Evolutionary conservation across 2,113 vertebrate genomes (phyloP).

Genomic region (Heloderma charlesbogerti): DNA sequence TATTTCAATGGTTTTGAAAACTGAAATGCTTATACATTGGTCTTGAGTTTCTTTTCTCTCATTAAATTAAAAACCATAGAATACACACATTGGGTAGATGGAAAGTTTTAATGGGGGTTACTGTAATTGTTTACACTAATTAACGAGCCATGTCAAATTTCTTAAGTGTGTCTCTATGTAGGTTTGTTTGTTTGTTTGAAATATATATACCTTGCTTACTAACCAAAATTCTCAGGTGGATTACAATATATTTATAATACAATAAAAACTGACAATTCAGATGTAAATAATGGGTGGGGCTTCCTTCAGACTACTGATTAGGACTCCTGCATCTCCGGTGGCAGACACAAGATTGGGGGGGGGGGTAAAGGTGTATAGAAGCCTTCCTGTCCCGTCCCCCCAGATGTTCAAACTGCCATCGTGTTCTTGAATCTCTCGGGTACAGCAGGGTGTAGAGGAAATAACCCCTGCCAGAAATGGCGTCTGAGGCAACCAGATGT

Average conservation of each 20-base stretch:
- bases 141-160: constrained; percentile 26
- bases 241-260: no score
- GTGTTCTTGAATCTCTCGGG: background rate
- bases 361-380: background rate
- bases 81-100: constrained; percentile 6
- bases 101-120: background rate
- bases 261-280: no score
- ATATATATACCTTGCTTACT: background rate
- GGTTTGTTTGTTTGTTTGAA: background rate
- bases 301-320: no score
- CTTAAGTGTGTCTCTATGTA: constrained; percentile 24
- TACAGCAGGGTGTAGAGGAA: no score
- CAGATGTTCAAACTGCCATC: background rate
- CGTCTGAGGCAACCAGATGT: background rate
- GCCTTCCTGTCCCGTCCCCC: background rate
- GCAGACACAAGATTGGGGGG: no score
- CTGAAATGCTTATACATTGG: constrained; percentile 27
- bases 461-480: no score
- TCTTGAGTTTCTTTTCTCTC: constrained; percentile 58
- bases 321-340: no score
- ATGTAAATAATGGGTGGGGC: no score
- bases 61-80: constrained; percentile 56
- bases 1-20: constrained; percentile 50
- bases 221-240: background rate
- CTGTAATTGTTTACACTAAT: constrained; percentile 46